Conservation (phyloP, 2,888 invertebrate genomes). For the Eurois occulta region DNA sequence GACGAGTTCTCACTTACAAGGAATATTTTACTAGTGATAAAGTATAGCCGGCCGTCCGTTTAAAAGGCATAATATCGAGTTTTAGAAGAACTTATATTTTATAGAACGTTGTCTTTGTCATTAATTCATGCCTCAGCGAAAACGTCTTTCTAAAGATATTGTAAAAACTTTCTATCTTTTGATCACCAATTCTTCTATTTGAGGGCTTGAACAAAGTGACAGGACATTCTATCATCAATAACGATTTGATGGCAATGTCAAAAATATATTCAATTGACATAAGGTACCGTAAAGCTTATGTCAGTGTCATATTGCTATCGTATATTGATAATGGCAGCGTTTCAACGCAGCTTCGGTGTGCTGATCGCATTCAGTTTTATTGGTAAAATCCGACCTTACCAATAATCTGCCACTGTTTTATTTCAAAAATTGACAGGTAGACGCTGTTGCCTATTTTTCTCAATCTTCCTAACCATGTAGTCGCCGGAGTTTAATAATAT, state of each 20-base stretch:
- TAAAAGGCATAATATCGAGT: background rate
- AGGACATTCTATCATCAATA: background rate
- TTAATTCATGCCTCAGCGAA: background rate
- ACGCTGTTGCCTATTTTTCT: background rate
- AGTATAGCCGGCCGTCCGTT: background rate
- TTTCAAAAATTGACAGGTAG: background rate
- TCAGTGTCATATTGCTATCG: background rate
- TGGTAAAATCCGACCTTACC: background rate
- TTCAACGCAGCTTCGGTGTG: background rate
- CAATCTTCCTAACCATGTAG: background rate
- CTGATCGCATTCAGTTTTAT: background rate
- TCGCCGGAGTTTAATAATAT: background rate
- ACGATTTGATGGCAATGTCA: background rate
- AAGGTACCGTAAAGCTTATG: background rate
- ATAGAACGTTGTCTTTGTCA: background rate
- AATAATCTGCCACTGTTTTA: background rate
- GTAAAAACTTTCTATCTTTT: background rate
- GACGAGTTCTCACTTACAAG: conserved; percentile 1
- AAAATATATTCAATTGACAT: background rate
- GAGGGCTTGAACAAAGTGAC: background rate
- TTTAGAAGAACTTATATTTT: background rate
- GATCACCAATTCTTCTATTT: background rate
- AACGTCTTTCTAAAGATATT: background rate
- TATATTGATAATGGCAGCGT: background rate
- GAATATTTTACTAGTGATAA: background rate